Conservation (phyloP, 2,797 vertebrate species). For the Takifugu rubripes region DNA sequence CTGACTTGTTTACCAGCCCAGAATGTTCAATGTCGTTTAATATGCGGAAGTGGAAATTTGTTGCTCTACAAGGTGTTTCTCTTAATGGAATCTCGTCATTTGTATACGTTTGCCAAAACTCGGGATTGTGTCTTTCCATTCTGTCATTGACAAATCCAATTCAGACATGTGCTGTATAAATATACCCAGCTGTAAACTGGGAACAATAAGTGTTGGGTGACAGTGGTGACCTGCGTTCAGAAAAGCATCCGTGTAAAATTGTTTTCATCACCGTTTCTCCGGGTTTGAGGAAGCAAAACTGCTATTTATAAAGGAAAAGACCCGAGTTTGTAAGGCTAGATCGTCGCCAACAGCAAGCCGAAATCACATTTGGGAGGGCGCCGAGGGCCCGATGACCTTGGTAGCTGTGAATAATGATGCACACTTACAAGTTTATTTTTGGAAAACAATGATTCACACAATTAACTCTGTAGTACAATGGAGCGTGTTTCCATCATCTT, state of each 20-base stretch:
- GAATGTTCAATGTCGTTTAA: too few species aligned
- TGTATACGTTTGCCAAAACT: neutral
- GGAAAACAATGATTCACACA: constrained; percentile 57
- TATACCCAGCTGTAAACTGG: neutral
- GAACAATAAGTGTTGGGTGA: too few species aligned
- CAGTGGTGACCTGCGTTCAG: too few species aligned
- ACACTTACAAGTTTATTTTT: constrained; percentile 62
- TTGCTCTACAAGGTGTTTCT: neutral
- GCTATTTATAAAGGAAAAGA: constrained; percentile 36
- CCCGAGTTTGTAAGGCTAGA: constrained; percentile 35
- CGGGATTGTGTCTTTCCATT: too few species aligned
- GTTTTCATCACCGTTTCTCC: too few species aligned
- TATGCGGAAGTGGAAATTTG: neutral
- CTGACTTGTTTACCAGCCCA: too few species aligned
- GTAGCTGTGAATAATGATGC: constrained; percentile 58
- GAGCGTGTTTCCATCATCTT: constrained; percentile 52
- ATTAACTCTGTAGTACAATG: constrained; percentile 65
- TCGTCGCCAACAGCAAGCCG: constrained; percentile 21
- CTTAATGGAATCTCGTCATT: neutral
- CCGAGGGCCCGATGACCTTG: constrained; percentile 60
- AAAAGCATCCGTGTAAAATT: too few species aligned
- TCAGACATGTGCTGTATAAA: constrained; percentile 10
- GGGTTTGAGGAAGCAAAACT: constrained; percentile 23
- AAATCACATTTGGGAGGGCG: constrained; percentile 43
- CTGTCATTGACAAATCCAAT: neutral